A percentile compares a stretch with the other conserved stretches of the same genome.
Evolutionary conservation across 1,140 invertebrate species (phyloP).

Genomic region (Drosophila varians): DNA sequence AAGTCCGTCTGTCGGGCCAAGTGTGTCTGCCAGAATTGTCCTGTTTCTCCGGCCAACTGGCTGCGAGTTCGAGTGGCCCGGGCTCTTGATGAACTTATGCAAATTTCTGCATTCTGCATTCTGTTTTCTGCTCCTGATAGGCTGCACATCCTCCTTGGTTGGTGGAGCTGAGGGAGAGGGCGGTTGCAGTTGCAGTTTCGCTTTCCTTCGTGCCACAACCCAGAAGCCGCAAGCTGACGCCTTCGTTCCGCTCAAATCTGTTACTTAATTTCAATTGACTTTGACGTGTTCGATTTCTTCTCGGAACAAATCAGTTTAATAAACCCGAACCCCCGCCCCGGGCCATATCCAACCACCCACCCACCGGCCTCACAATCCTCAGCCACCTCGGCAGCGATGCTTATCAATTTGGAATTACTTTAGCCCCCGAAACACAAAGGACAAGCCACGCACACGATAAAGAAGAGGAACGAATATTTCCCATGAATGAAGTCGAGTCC

Average conservation of each 20-base stretch:
- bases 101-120: slow-evolving; percentile 61
- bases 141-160: slow-evolving; percentile 17
- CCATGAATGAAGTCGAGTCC: slow-evolving; percentile 13
- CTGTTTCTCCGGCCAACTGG: slow-evolving; percentile 22
- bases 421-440: slow-evolving; percentile 76
- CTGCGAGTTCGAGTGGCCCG: slow-evolving; percentile 53
- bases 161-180: slow-evolving; percentile 37
- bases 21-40: slow-evolving; percentile 11
- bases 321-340: slow-evolving; percentile 19
- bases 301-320: slow-evolving; percentile 80
- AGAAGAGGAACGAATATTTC: slow-evolving; percentile 36
- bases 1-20: slow-evolving; percentile 26
- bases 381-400: slow-evolving; percentile 49
- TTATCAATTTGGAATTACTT: slow-evolving; percentile 83
- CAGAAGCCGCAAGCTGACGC: not conserved
- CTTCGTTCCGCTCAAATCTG: slow-evolving; percentile 58
- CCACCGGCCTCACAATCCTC: slow-evolving; percentile 10
- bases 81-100: slow-evolving; percentile 72
- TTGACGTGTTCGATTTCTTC: slow-evolving; percentile 63
- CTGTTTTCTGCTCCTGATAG: slow-evolving; percentile 31
- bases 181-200: not conserved
- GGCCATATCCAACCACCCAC: not conserved
- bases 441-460: slow-evolving; percentile 76
- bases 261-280: slow-evolving; percentile 82
- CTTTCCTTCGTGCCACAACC: not conserved